phyloP scores from a whole-genome alignment of 2,113 vertebrate genomes.

The Psittacula cyanocephala region DNA sequence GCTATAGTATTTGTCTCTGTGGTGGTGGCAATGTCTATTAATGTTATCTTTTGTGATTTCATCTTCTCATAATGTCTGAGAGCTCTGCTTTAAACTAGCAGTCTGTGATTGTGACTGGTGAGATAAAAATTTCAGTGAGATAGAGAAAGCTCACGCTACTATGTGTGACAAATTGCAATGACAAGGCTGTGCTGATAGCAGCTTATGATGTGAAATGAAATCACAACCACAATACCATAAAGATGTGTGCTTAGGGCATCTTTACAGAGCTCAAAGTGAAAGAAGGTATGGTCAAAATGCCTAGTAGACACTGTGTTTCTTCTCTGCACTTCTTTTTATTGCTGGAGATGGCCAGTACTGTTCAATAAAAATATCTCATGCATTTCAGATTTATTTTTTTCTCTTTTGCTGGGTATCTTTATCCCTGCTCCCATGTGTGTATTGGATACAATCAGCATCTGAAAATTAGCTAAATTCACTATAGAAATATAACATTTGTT shows the following conservation, averaged over 20 bases:
- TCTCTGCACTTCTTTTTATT: background rate
- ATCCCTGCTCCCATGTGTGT: background rate
- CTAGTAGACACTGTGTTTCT: background rate
- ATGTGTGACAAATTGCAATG: constrained; percentile 65
- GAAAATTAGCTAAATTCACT: background rate
- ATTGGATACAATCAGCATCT: background rate
- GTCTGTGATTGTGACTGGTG: constrained; percentile 40
- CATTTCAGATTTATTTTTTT: background rate
- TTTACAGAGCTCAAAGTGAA: constrained; percentile 9
- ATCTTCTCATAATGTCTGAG: constrained; percentile 57
- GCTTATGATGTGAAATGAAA: constrained; percentile 65
- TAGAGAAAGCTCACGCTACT: constrained; percentile 3
- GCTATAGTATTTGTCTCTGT: background rate
- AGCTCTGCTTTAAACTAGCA: constrained; percentile 40
- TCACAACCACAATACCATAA: constrained; percentile 40
- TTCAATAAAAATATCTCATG: background rate
- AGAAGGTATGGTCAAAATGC: constrained; percentile 11
- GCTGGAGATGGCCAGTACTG: background rate
- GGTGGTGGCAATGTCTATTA: constrained; percentile 45
- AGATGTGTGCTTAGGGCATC: constrained; percentile 42
- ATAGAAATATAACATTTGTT: background rate
- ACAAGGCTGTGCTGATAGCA: constrained; percentile 66
- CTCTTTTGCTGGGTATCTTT: background rate
- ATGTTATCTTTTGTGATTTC: constrained; percentile 60
- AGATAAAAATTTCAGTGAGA: constrained; percentile 63